Conservation (phyloP, 2,888 invertebrate species). For the Ormyrus thymus region DNA sequence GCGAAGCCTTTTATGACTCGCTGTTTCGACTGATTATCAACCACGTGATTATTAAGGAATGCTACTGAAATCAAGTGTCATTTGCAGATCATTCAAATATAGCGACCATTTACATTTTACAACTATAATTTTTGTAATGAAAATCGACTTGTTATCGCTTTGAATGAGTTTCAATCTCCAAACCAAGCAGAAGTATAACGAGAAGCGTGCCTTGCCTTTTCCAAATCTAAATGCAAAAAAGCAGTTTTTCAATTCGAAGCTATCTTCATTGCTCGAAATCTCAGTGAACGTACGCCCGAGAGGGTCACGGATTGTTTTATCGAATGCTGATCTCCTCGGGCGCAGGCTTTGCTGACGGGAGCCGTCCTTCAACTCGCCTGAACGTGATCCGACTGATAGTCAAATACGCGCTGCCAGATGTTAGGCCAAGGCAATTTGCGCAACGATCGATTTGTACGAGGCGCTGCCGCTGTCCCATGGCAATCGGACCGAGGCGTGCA, state of each 20-base stretch:
- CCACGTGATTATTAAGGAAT: background rate
- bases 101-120: too few species aligned
- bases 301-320: slow-evolving; percentile 59
- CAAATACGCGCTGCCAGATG: slow-evolving; percentile 62
- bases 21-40: slow-evolving; percentile 2
- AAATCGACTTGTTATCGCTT: background rate
- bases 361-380: slow-evolving; percentile 58
- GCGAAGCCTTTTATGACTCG: slow-evolving; percentile 19
- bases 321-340: slow-evolving; percentile 61
- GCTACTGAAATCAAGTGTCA: background rate
- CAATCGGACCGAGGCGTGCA: background rate
- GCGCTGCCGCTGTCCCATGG: background rate
- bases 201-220: slow-evolving; percentile 16
- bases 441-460: slow-evolving; percentile 62
- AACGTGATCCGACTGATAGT: slow-evolving; percentile 67
- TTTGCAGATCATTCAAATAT: too few species aligned
- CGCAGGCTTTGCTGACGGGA: slow-evolving; percentile 21
- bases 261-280: slow-evolving; percentile 25
- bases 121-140: too few species aligned
- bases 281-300: slow-evolving; percentile 2
- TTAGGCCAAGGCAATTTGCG: slow-evolving; percentile 63
- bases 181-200: background rate
- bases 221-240: slow-evolving; percentile 36
- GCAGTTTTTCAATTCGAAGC: slow-evolving; percentile 16
- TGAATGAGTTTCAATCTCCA: background rate